Conservation (phyloP, 2,797 vertebrate species). For the Propithecus perrieri region DNA sequence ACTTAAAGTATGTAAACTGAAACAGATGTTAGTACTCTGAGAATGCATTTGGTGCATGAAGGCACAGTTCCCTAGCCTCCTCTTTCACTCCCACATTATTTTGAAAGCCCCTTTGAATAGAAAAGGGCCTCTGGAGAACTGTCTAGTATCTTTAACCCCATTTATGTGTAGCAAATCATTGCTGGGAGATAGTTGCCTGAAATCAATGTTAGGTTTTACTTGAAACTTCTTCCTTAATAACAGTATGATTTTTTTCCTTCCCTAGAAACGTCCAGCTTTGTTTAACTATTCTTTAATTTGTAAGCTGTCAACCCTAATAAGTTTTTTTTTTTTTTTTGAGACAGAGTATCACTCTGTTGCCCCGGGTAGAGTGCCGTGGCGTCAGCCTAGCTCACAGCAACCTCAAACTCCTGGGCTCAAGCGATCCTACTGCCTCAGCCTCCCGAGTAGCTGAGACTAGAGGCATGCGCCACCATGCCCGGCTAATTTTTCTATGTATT, state of each 20-base stretch:
- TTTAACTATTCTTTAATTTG: constrained; percentile 28
- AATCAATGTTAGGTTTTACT: constrained; percentile 59
- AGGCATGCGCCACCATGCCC: too few species aligned
- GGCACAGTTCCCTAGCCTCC: constrained; percentile 18
- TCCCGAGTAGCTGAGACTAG: too few species aligned
- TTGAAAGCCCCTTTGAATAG: constrained; percentile 60
- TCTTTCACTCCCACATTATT: constrained; percentile 49
- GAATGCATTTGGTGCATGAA: constrained; percentile 46
- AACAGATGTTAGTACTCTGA: constrained; percentile 59
- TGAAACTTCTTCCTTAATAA: constrained; percentile 34
- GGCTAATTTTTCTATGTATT: too few species aligned
- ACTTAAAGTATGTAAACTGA: constrained; percentile 71
- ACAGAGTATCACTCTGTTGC: too few species aligned
- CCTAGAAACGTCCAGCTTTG: constrained; percentile 9
- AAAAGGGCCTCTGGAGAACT: constrained; percentile 61
- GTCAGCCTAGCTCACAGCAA: too few species aligned
- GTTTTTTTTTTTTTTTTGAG: neutral
- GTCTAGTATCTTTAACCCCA: constrained; percentile 46
- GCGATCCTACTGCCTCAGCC: too few species aligned
- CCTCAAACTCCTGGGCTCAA: too few species aligned
- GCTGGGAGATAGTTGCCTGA: constrained; percentile 67
- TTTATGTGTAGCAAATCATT: constrained; percentile 35
- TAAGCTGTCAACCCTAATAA: neutral
- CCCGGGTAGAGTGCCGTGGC: too few species aligned
- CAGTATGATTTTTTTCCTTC: neutral